A percentile compares a stretch with the other conserved stretches of the same genome.
phyloP scores from a whole-genome alignment of 1,140 invertebrate genomes.

The Brachionus manjavacas region DNA sequence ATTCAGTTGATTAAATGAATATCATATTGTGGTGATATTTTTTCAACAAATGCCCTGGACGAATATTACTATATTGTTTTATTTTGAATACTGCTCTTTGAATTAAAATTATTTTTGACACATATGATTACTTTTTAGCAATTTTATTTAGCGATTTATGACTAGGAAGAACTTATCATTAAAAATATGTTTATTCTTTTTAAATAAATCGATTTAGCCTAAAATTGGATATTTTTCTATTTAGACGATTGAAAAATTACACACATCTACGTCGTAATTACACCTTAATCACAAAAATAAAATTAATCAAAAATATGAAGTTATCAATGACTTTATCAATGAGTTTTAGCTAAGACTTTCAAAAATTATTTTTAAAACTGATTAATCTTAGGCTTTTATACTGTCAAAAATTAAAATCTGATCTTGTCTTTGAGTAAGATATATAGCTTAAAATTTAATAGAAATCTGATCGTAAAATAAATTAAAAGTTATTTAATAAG shows the following conservation, averaged over 20 bases:
- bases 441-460: background rate
- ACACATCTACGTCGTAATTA: no score
- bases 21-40: background rate
- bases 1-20: background rate
- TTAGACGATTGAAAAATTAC: background rate
- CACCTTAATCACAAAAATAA: no score
- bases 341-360: background rate
- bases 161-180: background rate
- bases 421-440: background rate
- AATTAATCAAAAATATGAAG: no score
- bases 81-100: background rate
- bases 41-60: background rate
- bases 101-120: background rate
- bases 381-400: background rate
- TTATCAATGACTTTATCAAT: background rate
- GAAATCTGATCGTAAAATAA: background rate
- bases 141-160: background rate
- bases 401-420: background rate
- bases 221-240: background rate
- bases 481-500: background rate
- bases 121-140: background rate
- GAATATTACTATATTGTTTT: background rate
- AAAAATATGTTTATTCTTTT: background rate
- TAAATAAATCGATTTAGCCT: background rate
- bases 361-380: background rate